Evolutionary conservation across 2,113 vertebrate genomes (phyloP).

Genomic region (Alligator mississippiensis): DNA sequence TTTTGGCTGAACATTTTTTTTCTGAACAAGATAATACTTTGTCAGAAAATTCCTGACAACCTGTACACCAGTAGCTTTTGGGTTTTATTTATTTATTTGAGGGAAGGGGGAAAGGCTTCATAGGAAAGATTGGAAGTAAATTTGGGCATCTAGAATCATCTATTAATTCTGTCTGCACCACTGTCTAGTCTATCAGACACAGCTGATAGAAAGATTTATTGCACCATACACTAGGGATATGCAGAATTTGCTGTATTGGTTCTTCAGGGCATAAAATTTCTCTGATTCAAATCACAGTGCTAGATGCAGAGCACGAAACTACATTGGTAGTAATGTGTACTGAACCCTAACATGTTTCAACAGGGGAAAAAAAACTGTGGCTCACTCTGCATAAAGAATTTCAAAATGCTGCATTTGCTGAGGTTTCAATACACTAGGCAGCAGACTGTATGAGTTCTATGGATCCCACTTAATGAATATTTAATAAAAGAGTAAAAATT

Average conservation of each 20-base stretch:
- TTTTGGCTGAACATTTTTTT: too few species aligned
- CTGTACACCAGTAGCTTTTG: too few species aligned
- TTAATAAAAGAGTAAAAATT: conserved; percentile 5
- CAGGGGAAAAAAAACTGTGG: not conserved
- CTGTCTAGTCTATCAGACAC: not conserved
- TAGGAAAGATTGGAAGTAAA: not conserved
- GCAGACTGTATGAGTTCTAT: not conserved
- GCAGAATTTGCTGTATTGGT: not conserved
- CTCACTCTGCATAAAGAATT: not conserved
- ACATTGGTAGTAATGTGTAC: fast-evolving
- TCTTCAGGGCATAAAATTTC: not conserved
- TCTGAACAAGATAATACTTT: too few species aligned
- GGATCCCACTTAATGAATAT: not conserved
- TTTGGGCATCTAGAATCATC: not conserved
- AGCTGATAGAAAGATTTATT: not conserved
- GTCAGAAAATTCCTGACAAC: too few species aligned
- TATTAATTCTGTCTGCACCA: not conserved
- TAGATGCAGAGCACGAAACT: not conserved
- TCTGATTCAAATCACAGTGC: not conserved
- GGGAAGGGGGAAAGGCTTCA: not conserved
- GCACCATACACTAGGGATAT: not conserved
- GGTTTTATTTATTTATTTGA: too few species aligned
- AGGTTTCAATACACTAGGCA: not conserved
- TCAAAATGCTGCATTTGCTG: not conserved
- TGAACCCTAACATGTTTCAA: not conserved